A percentile compares a stretch with the other conserved stretches of the same genome.
phyloP scores from a whole-genome alignment of 2,113 vertebrate genomes.

The Phalacrocorax brasilianus region DNA sequence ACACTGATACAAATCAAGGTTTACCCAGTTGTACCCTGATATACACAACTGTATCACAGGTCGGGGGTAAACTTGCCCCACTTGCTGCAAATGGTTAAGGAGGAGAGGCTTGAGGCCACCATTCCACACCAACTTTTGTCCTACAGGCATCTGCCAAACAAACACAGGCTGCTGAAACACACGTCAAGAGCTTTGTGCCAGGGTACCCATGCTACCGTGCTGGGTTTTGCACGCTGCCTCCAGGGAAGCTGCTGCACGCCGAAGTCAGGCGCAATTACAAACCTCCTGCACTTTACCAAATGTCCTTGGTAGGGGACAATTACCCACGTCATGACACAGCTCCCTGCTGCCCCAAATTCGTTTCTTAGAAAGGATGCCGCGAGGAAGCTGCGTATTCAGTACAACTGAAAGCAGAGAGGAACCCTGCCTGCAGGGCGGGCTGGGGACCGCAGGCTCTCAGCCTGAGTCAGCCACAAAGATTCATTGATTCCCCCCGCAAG shows the following conservation, averaged over 20 bases:
- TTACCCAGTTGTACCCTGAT: background rate
- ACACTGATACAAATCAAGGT: background rate
- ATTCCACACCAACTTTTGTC: background rate
- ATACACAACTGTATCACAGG: background rate
- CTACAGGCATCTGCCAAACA: background rate
- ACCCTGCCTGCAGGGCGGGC: background rate
- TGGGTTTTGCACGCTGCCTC: background rate
- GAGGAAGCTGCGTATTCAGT: background rate
- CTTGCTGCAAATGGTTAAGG: background rate
- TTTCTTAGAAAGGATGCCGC: background rate
- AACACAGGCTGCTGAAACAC: background rate
- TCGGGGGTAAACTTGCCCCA: background rate
- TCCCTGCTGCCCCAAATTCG: fast-evolving
- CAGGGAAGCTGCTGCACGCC: background rate
- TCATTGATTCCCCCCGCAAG: background rate
- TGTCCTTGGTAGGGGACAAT: background rate
- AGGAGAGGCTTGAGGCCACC: background rate
- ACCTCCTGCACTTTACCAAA: background rate
- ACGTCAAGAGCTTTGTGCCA: background rate
- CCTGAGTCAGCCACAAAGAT: background rate
- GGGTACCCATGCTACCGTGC: background rate
- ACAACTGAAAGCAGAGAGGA: background rate
- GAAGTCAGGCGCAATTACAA: background rate
- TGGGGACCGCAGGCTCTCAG: background rate
- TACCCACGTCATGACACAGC: background rate